phyloP scores from a whole-genome alignment of 2,113 vertebrate species.

The Microcebus jonahi region DNA sequence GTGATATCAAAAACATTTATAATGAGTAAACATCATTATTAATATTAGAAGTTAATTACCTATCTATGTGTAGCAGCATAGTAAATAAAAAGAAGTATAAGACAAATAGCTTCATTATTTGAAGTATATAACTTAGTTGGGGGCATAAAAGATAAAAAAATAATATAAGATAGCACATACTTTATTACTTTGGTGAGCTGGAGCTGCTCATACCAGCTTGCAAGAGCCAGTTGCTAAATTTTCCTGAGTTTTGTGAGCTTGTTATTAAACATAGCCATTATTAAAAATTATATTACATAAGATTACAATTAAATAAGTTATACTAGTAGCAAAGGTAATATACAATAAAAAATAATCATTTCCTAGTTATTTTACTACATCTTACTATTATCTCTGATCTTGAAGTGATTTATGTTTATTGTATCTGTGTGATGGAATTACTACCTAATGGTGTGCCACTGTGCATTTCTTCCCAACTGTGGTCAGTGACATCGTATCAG shows the following conservation, averaged over 20 bases:
- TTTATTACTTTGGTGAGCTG: not conserved
- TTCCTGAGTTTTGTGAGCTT: not conserved
- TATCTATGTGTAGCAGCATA: not conserved
- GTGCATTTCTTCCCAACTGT: not conserved
- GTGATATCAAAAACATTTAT: constrained; percentile 29
- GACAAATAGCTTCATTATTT: not conserved
- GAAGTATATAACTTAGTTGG: not conserved
- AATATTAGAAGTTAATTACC: not conserved
- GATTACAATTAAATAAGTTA: not conserved
- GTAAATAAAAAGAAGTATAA: constrained; percentile 28
- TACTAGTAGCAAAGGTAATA: not conserved
- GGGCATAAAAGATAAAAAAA: not conserved
- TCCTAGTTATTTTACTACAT: not conserved
- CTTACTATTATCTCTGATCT: not conserved
- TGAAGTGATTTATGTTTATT: too few species aligned
- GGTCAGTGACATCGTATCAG: not conserved
- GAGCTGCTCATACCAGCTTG: not conserved
- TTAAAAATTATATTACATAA: constrained; percentile 31
- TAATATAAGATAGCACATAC: not conserved
- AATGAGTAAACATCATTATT: not conserved
- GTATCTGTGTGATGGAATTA: not conserved
- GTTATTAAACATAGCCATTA: not conserved
- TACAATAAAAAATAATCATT: not conserved
- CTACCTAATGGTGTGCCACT: fast-evolving
- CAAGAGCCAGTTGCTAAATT: not conserved